Conservation (phyloP, 2,113 vertebrate genomes). For the Spheniscus mendiculus region DNA sequence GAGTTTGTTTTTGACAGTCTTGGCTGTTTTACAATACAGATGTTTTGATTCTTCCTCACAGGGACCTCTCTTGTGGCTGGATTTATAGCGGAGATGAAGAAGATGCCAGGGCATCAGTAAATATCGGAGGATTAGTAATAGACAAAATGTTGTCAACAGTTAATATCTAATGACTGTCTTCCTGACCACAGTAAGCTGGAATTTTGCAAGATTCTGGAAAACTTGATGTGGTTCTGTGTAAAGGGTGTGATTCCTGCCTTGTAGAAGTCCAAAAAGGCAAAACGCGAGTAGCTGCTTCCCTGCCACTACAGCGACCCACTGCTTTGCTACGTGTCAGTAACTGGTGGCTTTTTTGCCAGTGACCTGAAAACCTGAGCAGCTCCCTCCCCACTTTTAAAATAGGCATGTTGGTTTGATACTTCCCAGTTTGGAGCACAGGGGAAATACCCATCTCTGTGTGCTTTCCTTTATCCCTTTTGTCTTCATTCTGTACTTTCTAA, state of each 20-base stretch:
- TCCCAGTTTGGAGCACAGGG: background rate
- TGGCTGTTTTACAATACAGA: background rate
- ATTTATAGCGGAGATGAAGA: background rate
- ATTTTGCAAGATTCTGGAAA: background rate
- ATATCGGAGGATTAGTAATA: background rate
- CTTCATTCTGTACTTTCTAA: background rate
- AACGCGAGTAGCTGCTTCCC: background rate
- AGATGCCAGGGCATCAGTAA: background rate
- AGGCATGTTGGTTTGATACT: fast-evolving
- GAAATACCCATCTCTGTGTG: background rate
- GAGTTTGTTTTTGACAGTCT: background rate
- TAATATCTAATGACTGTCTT: background rate
- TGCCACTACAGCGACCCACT: fast-evolving
- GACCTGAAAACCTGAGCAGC: background rate
- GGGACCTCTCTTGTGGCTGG: background rate
- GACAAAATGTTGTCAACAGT: background rate
- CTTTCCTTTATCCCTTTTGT: background rate
- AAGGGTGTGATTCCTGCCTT: background rate
- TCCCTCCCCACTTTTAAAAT: background rate
- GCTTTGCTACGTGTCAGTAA: fast-evolving
- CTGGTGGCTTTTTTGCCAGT: background rate
- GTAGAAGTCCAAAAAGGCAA: background rate
- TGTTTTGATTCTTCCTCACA: background rate
- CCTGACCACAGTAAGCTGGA: background rate
- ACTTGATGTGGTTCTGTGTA: background rate